Conservation (phyloP, 2,888 invertebrate genomes). For the Cheilosia pagana region DNA sequence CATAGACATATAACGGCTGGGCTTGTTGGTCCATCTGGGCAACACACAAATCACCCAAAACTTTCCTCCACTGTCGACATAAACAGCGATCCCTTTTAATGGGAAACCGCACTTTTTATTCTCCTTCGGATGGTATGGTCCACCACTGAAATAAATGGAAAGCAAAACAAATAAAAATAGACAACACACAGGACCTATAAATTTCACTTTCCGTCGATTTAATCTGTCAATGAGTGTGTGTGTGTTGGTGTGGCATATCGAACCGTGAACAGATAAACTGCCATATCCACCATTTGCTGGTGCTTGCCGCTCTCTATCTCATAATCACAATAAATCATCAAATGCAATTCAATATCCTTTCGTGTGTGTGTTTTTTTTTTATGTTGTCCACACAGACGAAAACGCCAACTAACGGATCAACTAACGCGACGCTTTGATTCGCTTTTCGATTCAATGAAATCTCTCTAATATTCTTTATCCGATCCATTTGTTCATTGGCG, state of each 20-base stretch:
- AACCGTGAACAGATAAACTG: constrained; percentile 6
- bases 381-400: neutral
- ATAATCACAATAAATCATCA: constrained; percentile 68
- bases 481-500: constrained; percentile 67
- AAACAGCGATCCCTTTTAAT: neutral
- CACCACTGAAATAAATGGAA: neutral
- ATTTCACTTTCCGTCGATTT: constrained; percentile 31
- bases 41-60: constrained; percentile 34
- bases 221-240: constrained; percentile 42
- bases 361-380: constrained; percentile 4
- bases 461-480: constrained; percentile 67
- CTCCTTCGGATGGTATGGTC: no score
- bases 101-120: neutral
- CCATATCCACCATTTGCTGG: constrained; percentile 10
- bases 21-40: constrained; percentile 1
- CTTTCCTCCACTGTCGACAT: neutral
- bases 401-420: neutral
- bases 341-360: constrained; percentile 66
- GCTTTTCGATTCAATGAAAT: constrained; percentile 69
- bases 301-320: constrained; percentile 26
- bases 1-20: neutral
- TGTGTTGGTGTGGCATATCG: neutral
- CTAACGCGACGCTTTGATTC: constrained; percentile 32
- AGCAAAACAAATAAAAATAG: neutral
- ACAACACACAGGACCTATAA: constrained; percentile 24